Evolutionary conservation across 2,888 invertebrate genomes (phyloP).

Genomic region (Tanytarsus gracilentus): DNA sequence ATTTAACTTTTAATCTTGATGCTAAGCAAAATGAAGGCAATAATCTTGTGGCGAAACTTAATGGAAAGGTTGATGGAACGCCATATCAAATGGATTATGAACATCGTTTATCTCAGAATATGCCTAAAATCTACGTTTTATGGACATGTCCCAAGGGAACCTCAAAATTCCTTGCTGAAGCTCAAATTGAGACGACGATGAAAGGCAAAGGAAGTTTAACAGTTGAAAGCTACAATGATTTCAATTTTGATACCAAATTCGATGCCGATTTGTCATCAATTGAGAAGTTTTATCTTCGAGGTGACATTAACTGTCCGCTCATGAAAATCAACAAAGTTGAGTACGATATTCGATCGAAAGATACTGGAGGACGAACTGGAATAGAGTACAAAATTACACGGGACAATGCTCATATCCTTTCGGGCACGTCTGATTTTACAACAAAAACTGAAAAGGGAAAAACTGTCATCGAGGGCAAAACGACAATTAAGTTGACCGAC

Average conservation of each 20-base stretch:
- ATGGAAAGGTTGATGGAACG: constrained; percentile 49
- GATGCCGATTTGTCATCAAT: constrained; percentile 51
- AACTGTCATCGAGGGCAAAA: constrained; percentile 64
- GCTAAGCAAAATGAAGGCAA: constrained; percentile 40
- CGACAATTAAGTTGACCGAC: constrained; percentile 59
- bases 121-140: constrained; percentile 50
- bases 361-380: constrained; percentile 51
- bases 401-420: constrained; percentile 55
- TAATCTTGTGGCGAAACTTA: constrained; percentile 40
- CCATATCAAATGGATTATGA: constrained; percentile 50
- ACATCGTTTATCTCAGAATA: constrained; percentile 47
- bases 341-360: constrained; percentile 55
- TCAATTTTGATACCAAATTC: constrained; percentile 47
- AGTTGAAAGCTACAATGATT: constrained; percentile 47
- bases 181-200: constrained; percentile 29
- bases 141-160: constrained; percentile 46
- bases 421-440: constrained; percentile 62
- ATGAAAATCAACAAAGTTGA: constrained; percentile 56
- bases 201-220: constrained; percentile 52
- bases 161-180: constrained; percentile 37
- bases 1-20: constrained; percentile 45
- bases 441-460: constrained; percentile 63
- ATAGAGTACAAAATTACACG: constrained; percentile 56
- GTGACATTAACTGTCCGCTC: constrained; percentile 54
- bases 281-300: constrained; percentile 56